phyloP scores from a whole-genome alignment of 2,113 vertebrate species.

The Pedionomus torquatus region DNA sequence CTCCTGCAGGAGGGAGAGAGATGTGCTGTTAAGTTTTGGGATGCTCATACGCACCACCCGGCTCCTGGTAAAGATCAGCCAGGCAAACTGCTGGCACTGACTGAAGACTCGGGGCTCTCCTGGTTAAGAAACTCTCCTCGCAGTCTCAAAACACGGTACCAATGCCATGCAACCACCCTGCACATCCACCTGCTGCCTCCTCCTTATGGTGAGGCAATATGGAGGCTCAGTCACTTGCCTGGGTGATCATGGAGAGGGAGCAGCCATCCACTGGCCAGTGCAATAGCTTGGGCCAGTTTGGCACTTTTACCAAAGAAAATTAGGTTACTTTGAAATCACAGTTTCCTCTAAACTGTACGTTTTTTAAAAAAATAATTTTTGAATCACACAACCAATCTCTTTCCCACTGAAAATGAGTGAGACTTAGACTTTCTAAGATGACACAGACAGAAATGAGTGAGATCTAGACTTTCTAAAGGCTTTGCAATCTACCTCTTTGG shows the following conservation, averaged over 20 bases:
- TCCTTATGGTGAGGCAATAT: not conserved
- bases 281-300: not conserved
- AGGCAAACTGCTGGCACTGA: not conserved
- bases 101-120: not conserved
- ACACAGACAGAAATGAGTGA: not conserved
- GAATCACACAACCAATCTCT: not conserved
- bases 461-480: not conserved
- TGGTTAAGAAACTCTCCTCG: not conserved
- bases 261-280: not conserved
- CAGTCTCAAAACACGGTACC: not conserved
- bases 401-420: not conserved
- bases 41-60: rapidly evolving
- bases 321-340: not conserved
- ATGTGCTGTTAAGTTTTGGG: not conserved
- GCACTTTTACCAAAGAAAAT: not conserved
- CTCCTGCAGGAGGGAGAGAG: constrained; percentile 77
- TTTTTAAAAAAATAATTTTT: not conserved
- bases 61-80: not conserved
- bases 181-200: not conserved
- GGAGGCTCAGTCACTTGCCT: not conserved
- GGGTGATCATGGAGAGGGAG: rapidly evolving
- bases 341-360: not conserved
- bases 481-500: not conserved
- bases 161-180: not conserved
- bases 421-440: not conserved